Evolutionary conservation across 2,797 vertebrate species (phyloP).

Genomic region (Pterois miles): DNA sequence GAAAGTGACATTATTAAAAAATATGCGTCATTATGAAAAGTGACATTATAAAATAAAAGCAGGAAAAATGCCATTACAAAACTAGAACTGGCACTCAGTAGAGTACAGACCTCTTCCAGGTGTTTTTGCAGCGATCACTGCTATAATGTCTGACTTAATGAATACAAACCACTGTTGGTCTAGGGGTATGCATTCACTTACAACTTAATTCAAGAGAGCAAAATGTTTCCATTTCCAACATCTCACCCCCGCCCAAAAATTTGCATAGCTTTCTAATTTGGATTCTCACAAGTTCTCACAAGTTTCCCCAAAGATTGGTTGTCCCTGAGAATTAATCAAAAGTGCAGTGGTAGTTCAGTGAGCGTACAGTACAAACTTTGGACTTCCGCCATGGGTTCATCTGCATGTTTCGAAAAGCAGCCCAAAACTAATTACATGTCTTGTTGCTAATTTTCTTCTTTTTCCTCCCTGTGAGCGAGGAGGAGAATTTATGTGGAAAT

Average conservation of each 20-base stretch:
- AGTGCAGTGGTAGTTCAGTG: background rate
- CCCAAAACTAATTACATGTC: background rate
- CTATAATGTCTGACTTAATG: background rate
- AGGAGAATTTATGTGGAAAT: background rate
- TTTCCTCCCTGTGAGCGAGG: background rate
- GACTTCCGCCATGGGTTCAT: background rate
- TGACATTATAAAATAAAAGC: background rate
- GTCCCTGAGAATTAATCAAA: conserved; percentile 11
- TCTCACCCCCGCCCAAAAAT: background rate
- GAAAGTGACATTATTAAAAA: background rate
- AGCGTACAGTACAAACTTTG: background rate
- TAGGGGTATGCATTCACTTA: too few species aligned
- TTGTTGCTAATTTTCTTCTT: background rate
- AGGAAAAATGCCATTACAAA: background rate
- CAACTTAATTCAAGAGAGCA: background rate
- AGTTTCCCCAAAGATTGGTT: conserved; percentile 5
- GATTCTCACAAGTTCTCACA: background rate
- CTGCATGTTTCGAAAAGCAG: conserved; percentile 14
- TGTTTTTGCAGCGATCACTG: background rate
- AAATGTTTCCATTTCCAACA: background rate
- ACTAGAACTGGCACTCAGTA: background rate
- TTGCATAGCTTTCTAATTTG: background rate
- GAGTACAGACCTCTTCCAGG: background rate
- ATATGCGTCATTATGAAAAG: background rate
- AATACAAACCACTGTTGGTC: background rate